phyloP scores from a whole-genome alignment of 2,797 vertebrate genomes.

The Calcarius lapponicus region DNA sequence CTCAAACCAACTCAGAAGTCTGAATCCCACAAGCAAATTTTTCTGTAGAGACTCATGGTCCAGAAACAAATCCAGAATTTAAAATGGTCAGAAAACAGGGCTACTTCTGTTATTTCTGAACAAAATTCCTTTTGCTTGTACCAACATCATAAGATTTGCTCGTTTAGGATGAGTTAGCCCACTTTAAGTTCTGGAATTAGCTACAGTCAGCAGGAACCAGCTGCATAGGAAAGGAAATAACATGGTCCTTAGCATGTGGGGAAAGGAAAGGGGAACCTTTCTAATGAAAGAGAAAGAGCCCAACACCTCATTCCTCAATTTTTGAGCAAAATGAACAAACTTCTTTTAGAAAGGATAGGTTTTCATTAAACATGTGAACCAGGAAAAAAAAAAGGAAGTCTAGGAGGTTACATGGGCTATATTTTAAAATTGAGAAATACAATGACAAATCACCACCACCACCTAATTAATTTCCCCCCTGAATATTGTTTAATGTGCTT shows the following conservation, averaged over 20 bases:
- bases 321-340: neutral
- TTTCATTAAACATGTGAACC: neutral
- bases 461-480: neutral
- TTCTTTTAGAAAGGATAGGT: neutral
- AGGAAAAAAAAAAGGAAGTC: neutral
- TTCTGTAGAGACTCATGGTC: neutral
- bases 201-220: neutral
- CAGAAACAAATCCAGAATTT: neutral
- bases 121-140: neutral
- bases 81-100: neutral
- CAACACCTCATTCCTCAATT: neutral
- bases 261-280: neutral
- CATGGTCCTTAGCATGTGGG: neutral
- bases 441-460: neutral
- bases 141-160: neutral
- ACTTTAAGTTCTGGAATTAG: neutral
- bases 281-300: neutral
- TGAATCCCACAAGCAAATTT: neutral
- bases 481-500: neutral
- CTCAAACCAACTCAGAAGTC: neutral
- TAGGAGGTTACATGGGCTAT: neutral
- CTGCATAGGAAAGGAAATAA: neutral
- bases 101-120: neutral
- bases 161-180: neutral
- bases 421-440: conserved; percentile 2